Percentiles rank a stretch among this genome's conserved stretches.
Conservation (phyloP, 1,140 invertebrate species). For the Orchesella cincta region DNA sequence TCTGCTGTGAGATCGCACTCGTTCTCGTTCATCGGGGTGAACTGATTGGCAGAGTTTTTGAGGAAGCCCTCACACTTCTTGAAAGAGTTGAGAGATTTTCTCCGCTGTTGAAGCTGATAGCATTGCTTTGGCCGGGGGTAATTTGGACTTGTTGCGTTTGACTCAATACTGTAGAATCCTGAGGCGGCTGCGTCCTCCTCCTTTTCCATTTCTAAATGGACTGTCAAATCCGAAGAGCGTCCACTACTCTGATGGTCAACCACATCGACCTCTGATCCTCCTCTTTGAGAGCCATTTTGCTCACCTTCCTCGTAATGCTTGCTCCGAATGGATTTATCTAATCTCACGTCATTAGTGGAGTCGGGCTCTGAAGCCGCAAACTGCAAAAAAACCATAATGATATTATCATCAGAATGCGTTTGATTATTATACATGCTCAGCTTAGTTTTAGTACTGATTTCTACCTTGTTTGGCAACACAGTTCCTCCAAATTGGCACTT, state of each 20-base stretch:
- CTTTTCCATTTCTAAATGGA: neutral
- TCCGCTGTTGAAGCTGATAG: constrained; percentile 15
- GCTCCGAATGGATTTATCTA: too few species aligned
- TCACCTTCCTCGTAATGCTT: too few species aligned
- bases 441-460: too few species aligned
- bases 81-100: neutral
- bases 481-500: too few species aligned
- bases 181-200: neutral
- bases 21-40: neutral
- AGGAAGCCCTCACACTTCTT: neutral
- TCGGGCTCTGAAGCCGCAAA: too few species aligned
- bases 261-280: neutral
- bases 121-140: constrained; percentile 7
- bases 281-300: too few species aligned
- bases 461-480: too few species aligned
- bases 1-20: neutral
- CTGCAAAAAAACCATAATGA: too few species aligned
- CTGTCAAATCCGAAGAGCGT: neutral
- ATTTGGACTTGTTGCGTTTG: neutral
- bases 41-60: neutral
- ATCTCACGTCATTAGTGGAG: neutral
- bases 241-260: neutral
- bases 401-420: too few species aligned
- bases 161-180: neutral
- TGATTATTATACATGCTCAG: too few species aligned